Evolutionary conservation across 2,113 vertebrate genomes (phyloP).

Genomic region (Callipepla californica): DNA sequence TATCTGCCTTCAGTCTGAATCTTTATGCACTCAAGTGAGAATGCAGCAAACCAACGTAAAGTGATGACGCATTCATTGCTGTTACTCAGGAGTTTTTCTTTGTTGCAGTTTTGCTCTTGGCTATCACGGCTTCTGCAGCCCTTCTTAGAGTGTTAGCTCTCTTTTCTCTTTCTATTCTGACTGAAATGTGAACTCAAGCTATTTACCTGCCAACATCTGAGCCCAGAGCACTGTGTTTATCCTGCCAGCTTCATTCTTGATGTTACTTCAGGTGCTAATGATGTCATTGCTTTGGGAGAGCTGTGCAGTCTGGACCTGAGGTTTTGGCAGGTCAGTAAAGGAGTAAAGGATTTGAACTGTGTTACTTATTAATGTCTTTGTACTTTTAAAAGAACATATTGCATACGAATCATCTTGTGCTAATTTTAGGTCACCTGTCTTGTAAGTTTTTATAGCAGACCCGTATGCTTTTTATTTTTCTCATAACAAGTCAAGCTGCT

Average conservation of each 20-base stretch:
- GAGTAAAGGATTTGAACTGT: background rate
- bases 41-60: accelerated
- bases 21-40: background rate
- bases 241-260: background rate
- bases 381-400: slow-evolving; percentile 6
- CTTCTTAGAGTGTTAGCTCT: background rate
- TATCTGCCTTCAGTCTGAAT: background rate
- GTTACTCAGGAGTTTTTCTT: background rate
- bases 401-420: background rate
- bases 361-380: background rate
- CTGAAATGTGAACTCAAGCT: slow-evolving; percentile 43
- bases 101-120: background rate
- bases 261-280: slow-evolving; percentile 10
- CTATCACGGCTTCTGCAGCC: background rate
- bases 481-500: background rate
- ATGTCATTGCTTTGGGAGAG: slow-evolving; percentile 18
- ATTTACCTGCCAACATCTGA: slow-evolving; percentile 22
- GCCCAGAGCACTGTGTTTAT: slow-evolving; percentile 1
- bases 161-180: background rate
- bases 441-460: background rate
- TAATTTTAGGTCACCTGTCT: background rate
- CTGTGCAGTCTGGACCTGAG: background rate
- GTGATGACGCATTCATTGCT: background rate
- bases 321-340: slow-evolving; percentile 57
- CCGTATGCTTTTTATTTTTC: background rate